These are phyloP conservation scores for Unio delphinus DNA, from an alignment of 2,888 invertebrate species.

Conservation along the genomic window DNA sequence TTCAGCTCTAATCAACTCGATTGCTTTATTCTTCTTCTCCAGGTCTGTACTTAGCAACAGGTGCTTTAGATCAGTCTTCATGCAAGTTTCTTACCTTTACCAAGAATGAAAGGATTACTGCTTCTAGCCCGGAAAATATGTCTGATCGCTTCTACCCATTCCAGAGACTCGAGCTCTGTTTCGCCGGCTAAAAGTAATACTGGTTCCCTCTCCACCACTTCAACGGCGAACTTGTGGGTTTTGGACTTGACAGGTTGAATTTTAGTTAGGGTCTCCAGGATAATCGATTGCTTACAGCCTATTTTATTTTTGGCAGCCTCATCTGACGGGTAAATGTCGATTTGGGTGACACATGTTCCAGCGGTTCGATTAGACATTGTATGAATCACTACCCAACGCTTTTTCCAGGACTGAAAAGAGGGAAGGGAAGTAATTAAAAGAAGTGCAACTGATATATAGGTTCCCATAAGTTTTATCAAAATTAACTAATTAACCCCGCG, in stretches of 20 bases:
- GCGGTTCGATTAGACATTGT: conserved; percentile 54
- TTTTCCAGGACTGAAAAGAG: conserved; percentile 55
- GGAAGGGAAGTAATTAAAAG: neutral
- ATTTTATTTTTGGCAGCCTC: conserved; percentile 29
- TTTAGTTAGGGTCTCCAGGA: conserved; percentile 52
- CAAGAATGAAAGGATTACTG: conserved; percentile 14
- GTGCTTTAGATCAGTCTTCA: neutral
- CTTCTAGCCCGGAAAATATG: conserved; percentile 46
- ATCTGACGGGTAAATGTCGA: conserved; percentile 52
- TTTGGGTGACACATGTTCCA: conserved; percentile 45
- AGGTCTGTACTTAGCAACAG: no score
- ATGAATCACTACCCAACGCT: conserved; percentile 55
- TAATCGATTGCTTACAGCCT: conserved; percentile 48
- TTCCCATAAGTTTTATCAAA: no score
- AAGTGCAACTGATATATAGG: no score
- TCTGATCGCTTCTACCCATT: conserved; percentile 50
- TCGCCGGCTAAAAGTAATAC: conserved; percentile 49
- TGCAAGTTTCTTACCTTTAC: neutral
- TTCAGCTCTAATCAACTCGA: no score
- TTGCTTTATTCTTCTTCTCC: no score
- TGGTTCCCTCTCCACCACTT: conserved; percentile 50
- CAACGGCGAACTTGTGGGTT: conserved; percentile 56
- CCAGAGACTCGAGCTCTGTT: conserved; percentile 44
- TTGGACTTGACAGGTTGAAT: conserved; percentile 49
- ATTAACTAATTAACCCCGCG: no score